Evolutionary conservation across 1,140 invertebrate species (phyloP), one percentile per base, ranked within the genome.

Genomic region (Drosophila triauraria): DNA sequence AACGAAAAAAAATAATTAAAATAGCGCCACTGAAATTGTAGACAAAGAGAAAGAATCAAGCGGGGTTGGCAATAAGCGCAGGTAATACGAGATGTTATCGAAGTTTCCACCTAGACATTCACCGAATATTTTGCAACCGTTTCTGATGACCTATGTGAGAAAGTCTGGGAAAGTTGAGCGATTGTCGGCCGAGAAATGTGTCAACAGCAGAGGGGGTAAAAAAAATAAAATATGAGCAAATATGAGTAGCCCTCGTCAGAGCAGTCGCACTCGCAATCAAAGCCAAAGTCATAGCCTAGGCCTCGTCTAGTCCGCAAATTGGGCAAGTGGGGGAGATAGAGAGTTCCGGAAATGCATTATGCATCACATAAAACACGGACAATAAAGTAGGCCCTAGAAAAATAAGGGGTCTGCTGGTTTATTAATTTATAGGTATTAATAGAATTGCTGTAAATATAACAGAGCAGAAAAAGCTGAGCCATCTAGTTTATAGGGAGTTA

Each of bases 221-320:
- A n/a, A 43, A 64, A 8, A 40, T 13, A 38, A 54, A 54, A 38
- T 40, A 2, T 20, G 13, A 38, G 4, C 23, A 38, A 38, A 70
- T 70, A 43, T 47, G 63, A 70, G 63, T 47, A 56, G 63, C 67
- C 51, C 51, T 47, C 38, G 53, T 15, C 48, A 12, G 44, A n/a
- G 27, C 71, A 60, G 30, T 65, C 25, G 48, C 44, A 53, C n/a
- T 67, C 30, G 30, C 60, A 77, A 78, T 77, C 74, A 77, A 78
- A 78, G 74, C 75, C 75, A 78, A 78, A 78, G 75, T 78, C 75
- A 78, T 69, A 78, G 63, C 72, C 75, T 78, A 78, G 75, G 74
- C 57, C 75, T 78, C 60, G 62, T 76, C 53, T 77, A 77, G 64
- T 77, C 51, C 17, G 20, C 40, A 17, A 56, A 40, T 56, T 25